These are phyloP conservation scores for Mesembrinibis cayennensis DNA, from an alignment of 2,113 vertebrate genomes.

Conservation along the genomic window DNA sequence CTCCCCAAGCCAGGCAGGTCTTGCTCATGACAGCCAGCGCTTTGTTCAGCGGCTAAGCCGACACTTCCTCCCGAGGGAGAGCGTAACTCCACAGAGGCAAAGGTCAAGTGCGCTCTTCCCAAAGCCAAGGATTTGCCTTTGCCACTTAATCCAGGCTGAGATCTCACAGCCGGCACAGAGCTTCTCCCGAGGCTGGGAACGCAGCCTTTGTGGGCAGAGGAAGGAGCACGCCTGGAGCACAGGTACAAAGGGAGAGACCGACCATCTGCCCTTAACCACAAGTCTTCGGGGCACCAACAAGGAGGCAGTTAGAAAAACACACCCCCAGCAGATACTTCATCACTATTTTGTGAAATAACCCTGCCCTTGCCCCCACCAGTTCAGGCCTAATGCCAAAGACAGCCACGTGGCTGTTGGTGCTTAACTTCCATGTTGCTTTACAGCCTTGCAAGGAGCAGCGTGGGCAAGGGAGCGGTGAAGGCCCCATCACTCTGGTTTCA, in stretches of 20 bases:
- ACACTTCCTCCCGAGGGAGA: constrained; percentile 56
- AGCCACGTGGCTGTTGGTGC: not conserved
- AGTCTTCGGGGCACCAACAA: not conserved
- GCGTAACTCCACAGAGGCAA: not conserved
- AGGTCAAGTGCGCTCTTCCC: constrained; percentile 68
- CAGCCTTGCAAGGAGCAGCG: not conserved
- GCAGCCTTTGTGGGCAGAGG: not conserved
- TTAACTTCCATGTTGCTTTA: not conserved
- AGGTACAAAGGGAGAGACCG: not conserved
- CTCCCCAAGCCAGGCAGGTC: not conserved
- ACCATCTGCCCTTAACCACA: not conserved
- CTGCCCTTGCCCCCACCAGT: not conserved
- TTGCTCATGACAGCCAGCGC: not conserved
- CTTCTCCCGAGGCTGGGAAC: not conserved
- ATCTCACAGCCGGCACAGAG: not conserved
- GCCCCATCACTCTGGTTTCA: not conserved
- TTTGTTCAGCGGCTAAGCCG: constrained; percentile 4
- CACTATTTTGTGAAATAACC: not conserved
- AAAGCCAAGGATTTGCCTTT: constrained; percentile 25
- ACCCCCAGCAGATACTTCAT: not conserved
- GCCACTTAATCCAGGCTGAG: constrained; percentile 35
- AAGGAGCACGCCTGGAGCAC: not conserved
- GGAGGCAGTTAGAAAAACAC: not conserved
- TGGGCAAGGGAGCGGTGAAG: not conserved
- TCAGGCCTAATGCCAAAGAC: not conserved